phyloP scores from a whole-genome alignment of 1,140 invertebrate genomes.

The Melipona quadrifasciata region DNA sequence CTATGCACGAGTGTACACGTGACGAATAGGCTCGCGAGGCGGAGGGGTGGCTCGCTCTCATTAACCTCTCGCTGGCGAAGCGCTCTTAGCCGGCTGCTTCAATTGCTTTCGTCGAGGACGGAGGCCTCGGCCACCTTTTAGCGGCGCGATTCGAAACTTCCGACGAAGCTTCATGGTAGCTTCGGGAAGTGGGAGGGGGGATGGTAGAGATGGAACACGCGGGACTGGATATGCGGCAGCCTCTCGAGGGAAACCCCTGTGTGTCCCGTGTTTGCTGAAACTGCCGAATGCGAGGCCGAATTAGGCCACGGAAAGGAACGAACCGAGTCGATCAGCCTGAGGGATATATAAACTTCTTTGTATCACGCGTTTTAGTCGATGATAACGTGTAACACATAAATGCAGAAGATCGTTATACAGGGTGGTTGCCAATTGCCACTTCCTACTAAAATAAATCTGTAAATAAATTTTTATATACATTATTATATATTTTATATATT shows the following conservation, averaged over 20 bases:
- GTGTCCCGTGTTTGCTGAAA: conserved; percentile 61
- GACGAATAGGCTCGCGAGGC: conserved; percentile 25
- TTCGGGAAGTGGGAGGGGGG: too few species aligned
- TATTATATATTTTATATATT: too few species aligned
- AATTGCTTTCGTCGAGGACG: conserved; percentile 63
- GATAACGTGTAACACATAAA: neutral
- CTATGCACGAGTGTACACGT: neutral
- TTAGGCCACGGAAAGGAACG: conserved; percentile 55
- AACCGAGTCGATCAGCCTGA: conserved; percentile 10
- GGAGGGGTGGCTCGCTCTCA: conserved; percentile 55
- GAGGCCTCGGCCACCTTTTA: conserved; percentile 59
- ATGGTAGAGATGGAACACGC: conserved; percentile 1
- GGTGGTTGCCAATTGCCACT: too few species aligned
- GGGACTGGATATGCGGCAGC: conserved; percentile 40
- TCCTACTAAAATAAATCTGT: too few species aligned
- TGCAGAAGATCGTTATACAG: neutral
- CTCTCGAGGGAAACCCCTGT: conserved; percentile 34
- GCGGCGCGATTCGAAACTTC: conserved; percentile 25
- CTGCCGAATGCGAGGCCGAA: conserved; percentile 60
- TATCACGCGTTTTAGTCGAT: neutral
- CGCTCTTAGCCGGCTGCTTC: conserved; percentile 62
- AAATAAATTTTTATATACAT: too few species aligned
- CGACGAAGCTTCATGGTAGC: neutral
- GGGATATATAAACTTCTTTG: neutral
- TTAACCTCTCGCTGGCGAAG: conserved; percentile 66